A percentile compares a stretch with the other conserved stretches of the same genome.
phyloP scores from a whole-genome alignment of 2,113 vertebrate species.

The Bubo bubo region DNA sequence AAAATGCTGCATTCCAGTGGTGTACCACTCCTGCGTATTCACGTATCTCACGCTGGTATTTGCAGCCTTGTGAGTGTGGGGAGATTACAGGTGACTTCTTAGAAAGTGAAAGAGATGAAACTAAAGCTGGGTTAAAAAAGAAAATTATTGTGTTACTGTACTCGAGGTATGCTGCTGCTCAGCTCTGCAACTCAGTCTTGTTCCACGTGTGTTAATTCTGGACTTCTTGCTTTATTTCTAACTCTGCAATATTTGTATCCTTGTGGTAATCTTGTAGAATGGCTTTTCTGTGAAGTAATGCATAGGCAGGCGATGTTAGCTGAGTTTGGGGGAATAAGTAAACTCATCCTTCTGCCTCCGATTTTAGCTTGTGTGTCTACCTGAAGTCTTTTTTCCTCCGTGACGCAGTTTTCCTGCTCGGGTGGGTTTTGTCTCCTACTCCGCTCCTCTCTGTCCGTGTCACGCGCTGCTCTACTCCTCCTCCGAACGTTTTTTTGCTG shows the following conservation, averaged over 20 bases:
- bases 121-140: neutral
- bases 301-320: accelerated
- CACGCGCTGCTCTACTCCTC: neutral
- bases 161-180: neutral
- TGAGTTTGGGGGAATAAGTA: accelerated
- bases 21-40: accelerated
- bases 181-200: neutral
- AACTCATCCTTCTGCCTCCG: accelerated
- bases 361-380: neutral
- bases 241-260: accelerated
- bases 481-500: accelerated
- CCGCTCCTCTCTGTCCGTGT: too few relatives aligned
- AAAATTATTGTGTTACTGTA: accelerated
- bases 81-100: neutral
- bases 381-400: neutral
- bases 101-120: neutral
- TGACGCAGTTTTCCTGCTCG: accelerated
- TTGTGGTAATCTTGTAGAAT: accelerated
- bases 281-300: accelerated
- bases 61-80: neutral
- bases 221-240: neutral
- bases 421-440: neutral
- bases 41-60: accelerated
- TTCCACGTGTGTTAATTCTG: accelerated
- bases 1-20: neutral